Evolutionary conservation across 2,113 vertebrate genomes (phyloP).

Genomic region (Felis chaus): DNA sequence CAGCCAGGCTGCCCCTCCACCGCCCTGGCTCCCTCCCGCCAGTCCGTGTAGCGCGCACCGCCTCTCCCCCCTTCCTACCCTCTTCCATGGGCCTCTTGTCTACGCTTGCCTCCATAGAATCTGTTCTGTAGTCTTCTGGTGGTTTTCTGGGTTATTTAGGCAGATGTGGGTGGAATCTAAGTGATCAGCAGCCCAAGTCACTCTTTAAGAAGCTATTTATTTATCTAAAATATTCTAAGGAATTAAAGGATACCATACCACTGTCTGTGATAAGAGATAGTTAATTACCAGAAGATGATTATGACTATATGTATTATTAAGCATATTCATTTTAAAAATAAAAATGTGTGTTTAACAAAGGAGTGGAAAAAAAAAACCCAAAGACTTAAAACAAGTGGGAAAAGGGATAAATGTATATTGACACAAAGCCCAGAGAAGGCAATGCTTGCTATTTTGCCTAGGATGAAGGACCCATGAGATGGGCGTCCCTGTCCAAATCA

Average conservation of each 20-base stretch:
- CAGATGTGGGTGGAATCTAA: too few relatives aligned
- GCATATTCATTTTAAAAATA: neutral
- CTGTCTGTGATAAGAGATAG: neutral
- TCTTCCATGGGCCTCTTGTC: too few relatives aligned
- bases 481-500: neutral
- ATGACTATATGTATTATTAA: neutral
- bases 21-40: accelerated
- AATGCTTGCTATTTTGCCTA: neutral
- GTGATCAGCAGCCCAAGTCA: neutral
- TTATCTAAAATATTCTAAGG: neutral
- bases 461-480: neutral
- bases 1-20: too few relatives aligned
- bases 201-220: neutral
- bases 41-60: accelerated
- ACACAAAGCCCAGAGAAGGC: neutral
- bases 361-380: neutral
- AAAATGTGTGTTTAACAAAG: neutral
- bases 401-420: neutral
- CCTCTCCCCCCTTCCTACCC: too few relatives aligned
- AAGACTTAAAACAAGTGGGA: neutral
- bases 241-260: neutral
- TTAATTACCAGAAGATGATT: neutral
- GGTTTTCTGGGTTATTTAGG: too few relatives aligned
- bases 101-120: too few relatives aligned
- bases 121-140: too few relatives aligned